Percentiles rank a stretch among this genome's conserved stretches.
Evolutionary conservation across 2,888 invertebrate genomes (phyloP).

Genomic region (Clitarchus hookeri): DNA sequence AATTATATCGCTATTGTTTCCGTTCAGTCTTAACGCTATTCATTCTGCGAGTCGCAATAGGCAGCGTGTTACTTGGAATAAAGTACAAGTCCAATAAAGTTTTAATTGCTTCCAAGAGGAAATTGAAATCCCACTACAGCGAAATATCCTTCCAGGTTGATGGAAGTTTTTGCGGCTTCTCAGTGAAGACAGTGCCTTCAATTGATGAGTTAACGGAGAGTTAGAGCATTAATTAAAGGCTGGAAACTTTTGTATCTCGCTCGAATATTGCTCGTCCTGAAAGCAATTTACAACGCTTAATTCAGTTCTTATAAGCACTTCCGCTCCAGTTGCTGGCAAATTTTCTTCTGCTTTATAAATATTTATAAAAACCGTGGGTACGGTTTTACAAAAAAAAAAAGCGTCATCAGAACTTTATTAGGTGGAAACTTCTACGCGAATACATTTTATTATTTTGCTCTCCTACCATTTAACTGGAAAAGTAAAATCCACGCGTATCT

Average conservation of each 20-base stretch:
- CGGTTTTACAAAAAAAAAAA: neutral
- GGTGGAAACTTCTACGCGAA: neutral
- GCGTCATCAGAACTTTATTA: neutral
- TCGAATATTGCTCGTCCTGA: neutral
- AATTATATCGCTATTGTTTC: neutral
- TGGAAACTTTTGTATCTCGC: neutral
- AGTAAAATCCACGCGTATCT: no score
- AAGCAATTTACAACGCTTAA: neutral
- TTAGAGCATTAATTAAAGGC: neutral
- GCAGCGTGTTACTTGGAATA: neutral
- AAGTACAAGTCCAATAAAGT: neutral
- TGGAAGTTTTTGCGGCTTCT: neutral
- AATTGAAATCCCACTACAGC: neutral
- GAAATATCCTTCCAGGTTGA: neutral
- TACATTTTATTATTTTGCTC: neutral
- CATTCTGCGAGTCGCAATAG: neutral
- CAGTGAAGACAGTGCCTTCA: neutral
- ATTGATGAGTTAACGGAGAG: neutral
- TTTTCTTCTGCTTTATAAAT: neutral
- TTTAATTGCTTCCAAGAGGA: conserved; percentile 6
- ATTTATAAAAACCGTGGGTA: neutral
- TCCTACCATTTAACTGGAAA: no score
- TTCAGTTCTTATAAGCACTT: neutral
- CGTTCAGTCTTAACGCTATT: neutral
- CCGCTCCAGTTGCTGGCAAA: neutral